Evolutionary conservation across 2,888 invertebrate species (phyloP), one percentile per base, ranked within the genome.

Genomic region (Drosophila atripex): DNA sequence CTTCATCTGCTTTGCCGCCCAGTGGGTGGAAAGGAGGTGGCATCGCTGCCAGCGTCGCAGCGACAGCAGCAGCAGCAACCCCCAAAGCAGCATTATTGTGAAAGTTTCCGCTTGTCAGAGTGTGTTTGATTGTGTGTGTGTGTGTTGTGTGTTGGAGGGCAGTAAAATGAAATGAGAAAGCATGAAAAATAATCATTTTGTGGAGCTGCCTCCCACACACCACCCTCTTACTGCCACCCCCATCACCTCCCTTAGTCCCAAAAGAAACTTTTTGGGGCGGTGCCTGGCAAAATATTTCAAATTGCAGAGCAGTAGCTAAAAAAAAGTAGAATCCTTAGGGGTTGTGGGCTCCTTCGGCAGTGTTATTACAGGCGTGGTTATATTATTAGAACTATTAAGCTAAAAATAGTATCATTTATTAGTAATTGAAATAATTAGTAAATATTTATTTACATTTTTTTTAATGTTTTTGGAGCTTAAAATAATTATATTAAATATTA

Each of bases 141-240:
- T 47, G 55, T 50, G 63, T 64, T n/a, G n/a, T n/a, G 65, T 55
- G 57, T 32, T 52, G 21, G 53, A 46, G 55, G 66, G 79, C 86
- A 80, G 77, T 86, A 77, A 84, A 86, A 77, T 58, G 82, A 78
- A 85, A 82, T 80, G 87, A 70, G 76, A 85, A 82, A 85, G 74
- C 78, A 85, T 85, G 85, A 78, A 87, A 80, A 87, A 87, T 82
- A 87, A 82, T 80, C 69, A 70, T 70, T 70, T 58, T 69, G 64
- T 52, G 64, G 64, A 52, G 45, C 52, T 47, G 46, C 71, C 18
- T 46, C 59, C 68, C 51, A 30, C 63, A 52, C 25, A 16, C 35
- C 14, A 51, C 21, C 30, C 39, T 59, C 8, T 46, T 39, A 57
- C 50, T n/a, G 64, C 50, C 25, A 11, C 43, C 9, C 54, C n/a